Percentiles rank a stretch among this genome's conserved stretches.
Evolutionary conservation across 2,888 invertebrate species (phyloP).

Genomic region (Drosophila diplacantha): DNA sequence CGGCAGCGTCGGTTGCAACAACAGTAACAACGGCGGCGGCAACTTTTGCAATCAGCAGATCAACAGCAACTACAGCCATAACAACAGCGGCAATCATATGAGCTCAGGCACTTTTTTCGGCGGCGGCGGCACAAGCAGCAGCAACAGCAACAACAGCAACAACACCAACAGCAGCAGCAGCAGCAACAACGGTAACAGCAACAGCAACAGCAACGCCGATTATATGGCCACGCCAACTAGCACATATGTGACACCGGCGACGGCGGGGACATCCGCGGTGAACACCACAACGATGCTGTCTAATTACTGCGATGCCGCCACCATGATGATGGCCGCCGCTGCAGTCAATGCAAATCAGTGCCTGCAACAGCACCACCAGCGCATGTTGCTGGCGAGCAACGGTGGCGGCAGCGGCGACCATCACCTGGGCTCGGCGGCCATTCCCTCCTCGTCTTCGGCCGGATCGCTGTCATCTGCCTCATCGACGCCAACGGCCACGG

Average conservation of each 20-base stretch:
- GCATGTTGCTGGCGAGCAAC: conserved; percentile 67
- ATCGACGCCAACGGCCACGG: conserved; percentile 62
- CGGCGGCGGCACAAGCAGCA: conserved; percentile 43
- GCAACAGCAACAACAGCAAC: conserved; percentile 35
- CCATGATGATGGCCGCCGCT: conserved; percentile 77
- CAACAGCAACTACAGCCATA: conserved; percentile 61
- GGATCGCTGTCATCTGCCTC: conserved; percentile 68
- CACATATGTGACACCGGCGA: conserved; percentile 56
- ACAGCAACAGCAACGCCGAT: conserved; percentile 36
- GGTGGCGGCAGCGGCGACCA: conserved; percentile 41
- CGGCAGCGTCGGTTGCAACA: conserved; percentile 41
- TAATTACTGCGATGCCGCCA: conserved; percentile 78
- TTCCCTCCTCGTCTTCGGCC: conserved; percentile 55
- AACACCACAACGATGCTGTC: conserved; percentile 75
- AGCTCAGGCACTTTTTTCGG: conserved; percentile 56
- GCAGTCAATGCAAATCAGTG: conserved; percentile 77
- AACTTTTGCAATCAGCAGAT: conserved; percentile 67
- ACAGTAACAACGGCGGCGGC: conserved; percentile 48
- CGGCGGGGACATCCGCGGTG: conserved; percentile 52
- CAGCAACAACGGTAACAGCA: conserved; percentile 14
- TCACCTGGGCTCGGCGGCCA: conserved; percentile 39
- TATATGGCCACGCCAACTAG: conserved; percentile 53
- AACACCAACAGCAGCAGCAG: conserved; percentile 44
- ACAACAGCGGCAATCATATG: conserved; percentile 45
- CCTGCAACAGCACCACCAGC: conserved; percentile 76